Conservation (phyloP, 2,888 invertebrate genomes). For the Eumerus sabulonum region DNA sequence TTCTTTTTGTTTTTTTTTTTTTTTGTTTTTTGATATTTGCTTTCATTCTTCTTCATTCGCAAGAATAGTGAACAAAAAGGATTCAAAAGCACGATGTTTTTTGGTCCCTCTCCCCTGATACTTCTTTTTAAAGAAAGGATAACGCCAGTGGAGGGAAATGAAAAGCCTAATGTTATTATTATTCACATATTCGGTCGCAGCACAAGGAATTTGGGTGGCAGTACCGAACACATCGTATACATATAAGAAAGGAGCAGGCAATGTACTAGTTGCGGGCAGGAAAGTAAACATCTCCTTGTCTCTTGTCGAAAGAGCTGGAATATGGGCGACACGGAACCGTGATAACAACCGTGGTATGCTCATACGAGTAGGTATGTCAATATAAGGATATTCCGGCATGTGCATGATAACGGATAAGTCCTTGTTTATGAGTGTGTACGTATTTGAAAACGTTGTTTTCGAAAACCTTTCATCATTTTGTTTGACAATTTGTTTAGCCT, state of each 20-base stretch:
- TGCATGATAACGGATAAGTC: background rate
- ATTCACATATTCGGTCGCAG: conserved; percentile 54
- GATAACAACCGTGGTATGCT: background rate
- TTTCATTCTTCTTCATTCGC: too few species aligned
- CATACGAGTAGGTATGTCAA: conserved; percentile 23
- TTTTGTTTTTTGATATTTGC: background rate
- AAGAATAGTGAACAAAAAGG: too few species aligned
- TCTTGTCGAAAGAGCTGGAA: background rate
- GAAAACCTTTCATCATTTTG: conserved; percentile 56
- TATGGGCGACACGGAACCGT: conserved; percentile 9
- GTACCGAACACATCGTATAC: conserved; percentile 9
- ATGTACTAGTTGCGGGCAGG: too few species aligned
- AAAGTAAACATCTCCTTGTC: background rate
- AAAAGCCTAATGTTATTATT: conserved; percentile 61
- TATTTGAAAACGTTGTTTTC: conserved; percentile 20
- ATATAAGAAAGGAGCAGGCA: too few species aligned
- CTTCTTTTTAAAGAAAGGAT: conserved; percentile 4
- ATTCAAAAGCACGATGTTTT: too few species aligned
- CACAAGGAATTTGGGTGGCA: conserved; percentile 24
- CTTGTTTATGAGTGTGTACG: conserved; percentile 9
- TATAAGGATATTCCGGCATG: conserved; percentile 22
- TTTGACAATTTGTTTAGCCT: conserved; percentile 61
- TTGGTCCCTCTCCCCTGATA: too few species aligned
- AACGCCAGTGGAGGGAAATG: conserved; percentile 39
- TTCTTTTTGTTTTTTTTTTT: background rate